Conservation (phyloP, 2,113 vertebrate species). For the Oxyruncus cristatus region DNA sequence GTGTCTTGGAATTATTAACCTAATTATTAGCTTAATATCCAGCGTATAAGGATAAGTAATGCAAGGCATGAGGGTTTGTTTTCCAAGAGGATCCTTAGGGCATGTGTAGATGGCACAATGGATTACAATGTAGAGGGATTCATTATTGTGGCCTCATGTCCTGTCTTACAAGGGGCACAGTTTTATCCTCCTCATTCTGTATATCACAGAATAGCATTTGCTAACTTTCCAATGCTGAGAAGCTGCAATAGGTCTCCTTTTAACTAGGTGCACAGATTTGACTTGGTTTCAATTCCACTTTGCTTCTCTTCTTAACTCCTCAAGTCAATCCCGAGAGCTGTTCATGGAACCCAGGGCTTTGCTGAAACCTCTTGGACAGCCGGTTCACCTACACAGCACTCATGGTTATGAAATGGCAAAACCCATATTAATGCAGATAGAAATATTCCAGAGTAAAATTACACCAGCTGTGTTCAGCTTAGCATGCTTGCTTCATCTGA, state of each 20-base stretch:
- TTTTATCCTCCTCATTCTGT: neutral
- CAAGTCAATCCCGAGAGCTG: neutral
- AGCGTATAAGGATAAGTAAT: neutral
- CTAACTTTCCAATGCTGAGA: neutral
- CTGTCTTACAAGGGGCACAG: neutral
- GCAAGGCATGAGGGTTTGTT: neutral
- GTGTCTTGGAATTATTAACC: neutral
- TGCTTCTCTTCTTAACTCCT: neutral
- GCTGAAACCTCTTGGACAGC: neutral
- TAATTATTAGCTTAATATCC: neutral
- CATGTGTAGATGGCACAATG: neutral
- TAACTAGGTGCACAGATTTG: neutral
- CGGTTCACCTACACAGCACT: rapidly evolving
- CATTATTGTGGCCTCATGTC: neutral
- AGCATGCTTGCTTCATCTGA: neutral
- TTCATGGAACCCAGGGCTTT: neutral
- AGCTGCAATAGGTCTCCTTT: neutral
- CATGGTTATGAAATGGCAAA: neutral
- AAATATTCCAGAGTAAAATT: neutral
- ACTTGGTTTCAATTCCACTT: neutral
- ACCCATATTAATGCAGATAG: neutral
- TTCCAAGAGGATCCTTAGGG: neutral
- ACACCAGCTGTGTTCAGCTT: neutral
- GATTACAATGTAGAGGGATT: neutral
- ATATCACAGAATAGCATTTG: neutral